A percentile compares a stretch with the other conserved stretches of the same genome.
Conservation (phyloP, 2,888 invertebrate genomes). For the Beris chalybata region DNA sequence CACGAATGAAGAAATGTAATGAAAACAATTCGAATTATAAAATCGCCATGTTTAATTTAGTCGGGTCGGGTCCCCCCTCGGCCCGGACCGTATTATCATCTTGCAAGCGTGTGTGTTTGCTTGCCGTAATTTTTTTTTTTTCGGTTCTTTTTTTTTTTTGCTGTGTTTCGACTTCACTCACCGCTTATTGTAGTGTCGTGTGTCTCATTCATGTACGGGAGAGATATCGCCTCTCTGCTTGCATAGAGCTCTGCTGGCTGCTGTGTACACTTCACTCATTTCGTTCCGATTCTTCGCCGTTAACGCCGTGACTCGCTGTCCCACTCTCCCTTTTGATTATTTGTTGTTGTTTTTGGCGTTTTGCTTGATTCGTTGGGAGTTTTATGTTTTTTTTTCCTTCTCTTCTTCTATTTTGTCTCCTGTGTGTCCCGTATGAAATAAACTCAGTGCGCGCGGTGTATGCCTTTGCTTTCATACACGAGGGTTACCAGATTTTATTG, state of each 20-base stretch:
- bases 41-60: conserved; percentile 40
- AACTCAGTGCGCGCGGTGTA: no score
- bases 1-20: conserved; percentile 34
- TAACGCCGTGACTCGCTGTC: conserved; percentile 3
- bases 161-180: conserved; percentile 6
- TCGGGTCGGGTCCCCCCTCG: conserved; percentile 22
- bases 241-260: no score
- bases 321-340: conserved; percentile 10
- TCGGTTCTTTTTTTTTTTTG: conserved; percentile 30
- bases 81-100: conserved; percentile 25
- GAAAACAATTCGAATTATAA: conserved; percentile 38
- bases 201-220: conserved; percentile 22
- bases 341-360: conserved; percentile 24
- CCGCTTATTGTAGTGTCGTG: conserved; percentile 1
- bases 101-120: conserved; percentile 25
- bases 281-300: not conserved
- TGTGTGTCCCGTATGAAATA: no score
- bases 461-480: no score
- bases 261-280: no score
- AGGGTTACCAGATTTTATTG: no score
- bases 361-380: conserved; percentile 1
- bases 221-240: no score
- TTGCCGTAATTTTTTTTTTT: conserved; percentile 1
- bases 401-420: no score
- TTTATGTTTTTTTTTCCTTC: no score